Percentiles rank a stretch among this genome's conserved stretches.
Evolutionary conservation across 2,113 vertebrate genomes (phyloP).

Genomic region (Danionella cerebrum): DNA sequence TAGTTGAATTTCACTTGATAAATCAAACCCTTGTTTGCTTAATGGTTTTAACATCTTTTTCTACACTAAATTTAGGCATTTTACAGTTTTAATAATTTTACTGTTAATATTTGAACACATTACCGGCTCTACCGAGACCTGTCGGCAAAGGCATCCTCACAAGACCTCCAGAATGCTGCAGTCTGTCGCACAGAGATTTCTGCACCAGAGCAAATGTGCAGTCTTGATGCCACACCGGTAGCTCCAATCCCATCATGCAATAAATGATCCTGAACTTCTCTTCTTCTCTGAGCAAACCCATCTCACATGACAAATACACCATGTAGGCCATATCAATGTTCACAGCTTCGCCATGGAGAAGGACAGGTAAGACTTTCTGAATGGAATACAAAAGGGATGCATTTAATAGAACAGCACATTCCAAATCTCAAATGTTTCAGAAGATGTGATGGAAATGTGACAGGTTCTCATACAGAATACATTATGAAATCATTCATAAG

Average conservation of each 20-base stretch:
- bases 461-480: no score
- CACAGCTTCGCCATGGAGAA: conserved; percentile 75
- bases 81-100: no score
- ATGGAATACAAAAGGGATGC: not conserved
- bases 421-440: not conserved
- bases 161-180: conserved; percentile 67
- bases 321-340: conserved; percentile 76
- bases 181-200: conserved; percentile 63
- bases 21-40: no score
- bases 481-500: not conserved
- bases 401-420: no score
- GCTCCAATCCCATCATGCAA: conserved; percentile 71
- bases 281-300: conserved; percentile 46
- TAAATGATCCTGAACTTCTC: conserved; percentile 67
- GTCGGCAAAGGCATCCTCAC: conserved; percentile 68
- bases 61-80: no score
- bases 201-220: conserved; percentile 66
- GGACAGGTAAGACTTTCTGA: conserved; percentile 66
- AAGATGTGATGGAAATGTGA: no score
- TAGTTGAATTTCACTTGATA: no score
- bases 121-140: conserved; percentile 68
- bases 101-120: not conserved
- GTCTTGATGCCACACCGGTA: conserved; percentile 66
- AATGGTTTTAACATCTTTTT: no score
- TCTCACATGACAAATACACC: conserved; percentile 63